phyloP scores from a whole-genome alignment of 2,888 invertebrate species.

The Pardosa pseudoannulata region DNA sequence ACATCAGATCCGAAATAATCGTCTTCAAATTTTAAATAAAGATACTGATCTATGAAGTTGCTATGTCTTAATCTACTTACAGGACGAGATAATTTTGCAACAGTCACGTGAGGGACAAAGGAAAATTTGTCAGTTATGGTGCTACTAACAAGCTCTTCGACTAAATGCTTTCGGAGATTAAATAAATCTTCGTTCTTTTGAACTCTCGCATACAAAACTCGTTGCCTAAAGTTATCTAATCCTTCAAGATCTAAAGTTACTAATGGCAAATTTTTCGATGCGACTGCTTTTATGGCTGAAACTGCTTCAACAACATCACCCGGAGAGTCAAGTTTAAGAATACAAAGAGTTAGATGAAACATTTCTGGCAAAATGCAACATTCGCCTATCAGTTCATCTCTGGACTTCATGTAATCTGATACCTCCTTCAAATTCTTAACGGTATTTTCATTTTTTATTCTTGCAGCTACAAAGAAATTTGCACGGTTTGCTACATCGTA shows the following conservation, averaged over 20 bases:
- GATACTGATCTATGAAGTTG: slow-evolving; percentile 76
- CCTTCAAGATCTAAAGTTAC: slow-evolving; percentile 76
- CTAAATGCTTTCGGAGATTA: slow-evolving; percentile 76
- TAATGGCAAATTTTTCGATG: slow-evolving; percentile 74
- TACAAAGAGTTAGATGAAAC: slow-evolving; percentile 78
- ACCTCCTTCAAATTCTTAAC: slow-evolving; percentile 75
- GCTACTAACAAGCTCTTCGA: slow-evolving; percentile 75
- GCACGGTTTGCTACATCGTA: slow-evolving; percentile 39
- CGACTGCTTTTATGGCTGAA: slow-evolving; percentile 40
- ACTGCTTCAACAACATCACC: slow-evolving; percentile 73
- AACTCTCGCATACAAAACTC: slow-evolving; percentile 78
- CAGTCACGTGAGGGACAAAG: slow-evolving; percentile 79
- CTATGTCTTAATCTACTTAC: slow-evolving; percentile 76
- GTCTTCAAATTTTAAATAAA: slow-evolving; percentile 76
- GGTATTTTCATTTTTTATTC: slow-evolving; percentile 76
- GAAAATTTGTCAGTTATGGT: slow-evolving; percentile 78
- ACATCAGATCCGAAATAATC: slow-evolving; percentile 76
- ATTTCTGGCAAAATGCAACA: slow-evolving; percentile 76
- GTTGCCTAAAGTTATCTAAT: slow-evolving; percentile 77
- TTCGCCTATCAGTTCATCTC: slow-evolving; percentile 76
- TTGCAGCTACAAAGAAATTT: slow-evolving; percentile 77
- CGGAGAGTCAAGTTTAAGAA: slow-evolving; percentile 77
- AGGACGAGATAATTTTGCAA: slow-evolving; percentile 78
- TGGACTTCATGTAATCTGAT: slow-evolving; percentile 76
- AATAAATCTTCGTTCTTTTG: slow-evolving; percentile 76